Base-by-base conservation (phyloP, 2,113 vertebrate species). In the Asarcornis scutulata region DNA sequence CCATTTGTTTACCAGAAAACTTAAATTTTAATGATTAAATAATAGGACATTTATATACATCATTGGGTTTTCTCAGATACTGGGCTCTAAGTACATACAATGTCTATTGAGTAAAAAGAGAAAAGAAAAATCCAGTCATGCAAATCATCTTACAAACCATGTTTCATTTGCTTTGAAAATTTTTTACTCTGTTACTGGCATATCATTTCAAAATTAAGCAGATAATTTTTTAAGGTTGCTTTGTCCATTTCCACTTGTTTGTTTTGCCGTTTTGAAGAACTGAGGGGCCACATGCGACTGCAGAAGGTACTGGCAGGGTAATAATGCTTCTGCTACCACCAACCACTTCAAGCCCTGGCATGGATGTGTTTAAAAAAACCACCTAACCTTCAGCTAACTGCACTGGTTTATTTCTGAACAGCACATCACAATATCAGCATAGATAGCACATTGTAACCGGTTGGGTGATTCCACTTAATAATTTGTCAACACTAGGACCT, bases 41-140 rank as follows among this genome's bases (percentile, higher is more conserved):
- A 97, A 97, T 79, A 95, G 89, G 96, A 95, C 89, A 95, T 96
- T 94, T 93, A 96, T 96, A 96, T 97, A 97, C 95, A 94, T 93
- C 71, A 94, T 68, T 74, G 92, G 91, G 82, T 86, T 96, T 91
- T 96, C 89, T 94, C 88, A 72, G 91, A 59, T 89, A 93, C 81
- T 81, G 83, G 96, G 93, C 87, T 97, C 44, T 83, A 97, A 93
- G 94, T 97, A 97, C 97, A 96, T 97, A 97, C 96, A 92, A 95
- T 96, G 96, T 94, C 95, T 96, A 96, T 46, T 64, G 85, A 95
- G 83, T 95, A 88, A 88, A 91, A 95, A 96, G 50, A 93, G 89
- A 96, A 95, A 88, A 95, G 72, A 94, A 77, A 95, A 97, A 97
- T 96, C 95, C 91, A 91, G 95, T 96, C 98, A 98, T 98, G 98